Base-by-base conservation (phyloP, 1,140 invertebrate genomes). In the Cryptotermes secundus region DNA sequence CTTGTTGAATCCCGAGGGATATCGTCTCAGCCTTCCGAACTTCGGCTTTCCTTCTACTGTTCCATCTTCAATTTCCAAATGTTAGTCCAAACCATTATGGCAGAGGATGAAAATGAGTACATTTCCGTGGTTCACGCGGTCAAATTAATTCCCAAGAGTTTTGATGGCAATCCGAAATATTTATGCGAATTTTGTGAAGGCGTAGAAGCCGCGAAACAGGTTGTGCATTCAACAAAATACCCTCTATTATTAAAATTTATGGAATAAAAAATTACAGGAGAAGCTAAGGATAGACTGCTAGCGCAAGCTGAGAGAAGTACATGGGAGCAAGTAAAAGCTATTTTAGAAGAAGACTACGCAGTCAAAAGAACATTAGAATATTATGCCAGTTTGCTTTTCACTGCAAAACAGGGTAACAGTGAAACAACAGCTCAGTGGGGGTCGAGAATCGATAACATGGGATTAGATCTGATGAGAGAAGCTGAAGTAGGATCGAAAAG, bases 341-440 rank as follows among this genome's bases (percentile, higher is more conserved):
- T 83, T 53, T 59, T 83, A 53, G 82, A 83, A 83, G 82, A 83
- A 59, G 59, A 83, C n/a, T 53, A 38, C 24, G 59, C 45, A 59
- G 82, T 59, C 3, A 9, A 45, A 12, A 49, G 82, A 22, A 83
- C 82, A 19, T 65, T 83, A 59, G 82, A 83, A 65, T 59, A 14
- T 59, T 79, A 83, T 45, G 38, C 65, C 2, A 35, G 82, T 31
- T 14, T 7, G 34, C 19, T 83, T 34, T 83, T 83, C 45, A 83
- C 49, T 3, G 34, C 82, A 9, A 65, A 79, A 31, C 45, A 83
- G 24, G 65, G 65, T 53, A 9, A 3, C 7, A 38, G 3, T 10
- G 34, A 81, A 81, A 81, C 80, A 6, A 22, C 31, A 10, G 79
- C 79, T 7, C 79, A 80, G 35, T 80, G 79, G 79, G 24, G 79